Evolutionary conservation across 2,113 vertebrate genomes (phyloP).

Genomic region (Microcebus murinus): DNA sequence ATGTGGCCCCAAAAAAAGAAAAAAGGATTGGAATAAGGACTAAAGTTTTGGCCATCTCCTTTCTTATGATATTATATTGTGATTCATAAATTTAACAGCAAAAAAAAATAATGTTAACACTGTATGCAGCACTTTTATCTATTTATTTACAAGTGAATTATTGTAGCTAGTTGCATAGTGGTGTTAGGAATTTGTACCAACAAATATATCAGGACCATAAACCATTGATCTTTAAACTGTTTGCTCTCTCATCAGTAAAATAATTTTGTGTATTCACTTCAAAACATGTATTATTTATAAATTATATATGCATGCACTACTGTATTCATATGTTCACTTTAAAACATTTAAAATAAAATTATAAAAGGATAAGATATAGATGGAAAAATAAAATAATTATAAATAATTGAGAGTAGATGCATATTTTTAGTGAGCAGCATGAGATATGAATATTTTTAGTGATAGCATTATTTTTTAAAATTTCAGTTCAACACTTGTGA

Average conservation of each 20-base stretch:
- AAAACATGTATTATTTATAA: slow-evolving; percentile 21
- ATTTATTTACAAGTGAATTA: background rate
- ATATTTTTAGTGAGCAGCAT: background rate
- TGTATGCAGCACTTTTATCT: background rate
- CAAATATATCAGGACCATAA: background rate
- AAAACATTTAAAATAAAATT: slow-evolving; percentile 20
- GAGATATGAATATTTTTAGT: background rate
- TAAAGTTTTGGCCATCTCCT: slow-evolving; percentile 31
- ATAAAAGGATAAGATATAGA: background rate
- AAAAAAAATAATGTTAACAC: slow-evolving; percentile 8
- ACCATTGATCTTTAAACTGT: background rate
- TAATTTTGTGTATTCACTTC: background rate
- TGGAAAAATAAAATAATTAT: background rate
- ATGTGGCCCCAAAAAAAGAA: no score
- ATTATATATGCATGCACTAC: background rate
- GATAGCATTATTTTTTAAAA: background rate
- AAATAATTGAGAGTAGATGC: background rate
- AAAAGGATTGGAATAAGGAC: background rate
- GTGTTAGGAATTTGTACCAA: background rate
- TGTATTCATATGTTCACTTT: background rate
- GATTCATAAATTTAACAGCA: background rate
- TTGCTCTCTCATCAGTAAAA: background rate
- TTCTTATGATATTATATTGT: slow-evolving; percentile 34
- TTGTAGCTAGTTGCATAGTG: background rate
- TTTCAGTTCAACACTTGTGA: background rate